Evolutionary conservation across 2,113 vertebrate genomes (phyloP).

Genomic region (Pseudopodoces humilis): DNA sequence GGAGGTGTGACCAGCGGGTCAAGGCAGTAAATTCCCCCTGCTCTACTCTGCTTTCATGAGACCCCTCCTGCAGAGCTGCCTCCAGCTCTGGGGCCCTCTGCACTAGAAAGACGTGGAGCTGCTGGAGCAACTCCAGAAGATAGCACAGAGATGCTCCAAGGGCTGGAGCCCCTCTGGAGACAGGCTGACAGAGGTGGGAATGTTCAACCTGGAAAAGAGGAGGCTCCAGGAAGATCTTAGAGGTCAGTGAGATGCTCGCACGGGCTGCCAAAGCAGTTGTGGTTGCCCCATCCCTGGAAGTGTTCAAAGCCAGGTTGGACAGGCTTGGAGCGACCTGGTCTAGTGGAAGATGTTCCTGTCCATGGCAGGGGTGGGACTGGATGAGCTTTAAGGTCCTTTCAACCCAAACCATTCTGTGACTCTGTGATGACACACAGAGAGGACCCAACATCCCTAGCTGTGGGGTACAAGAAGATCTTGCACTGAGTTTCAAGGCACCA

Average conservation of each 20-base stretch:
- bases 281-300: background rate
- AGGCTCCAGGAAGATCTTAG: background rate
- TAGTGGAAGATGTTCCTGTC: background rate
- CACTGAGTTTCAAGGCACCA: background rate
- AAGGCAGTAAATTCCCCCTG: background rate
- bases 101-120: background rate
- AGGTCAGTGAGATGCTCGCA: background rate
- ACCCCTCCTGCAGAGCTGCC: background rate
- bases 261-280: background rate
- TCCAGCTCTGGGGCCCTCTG: background rate
- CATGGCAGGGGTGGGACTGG: background rate
- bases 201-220: background rate
- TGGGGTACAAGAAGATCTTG: background rate
- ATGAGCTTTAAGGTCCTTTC: background rate
- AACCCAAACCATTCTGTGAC: background rate
- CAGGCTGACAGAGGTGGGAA: background rate
- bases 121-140: background rate
- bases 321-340: background rate
- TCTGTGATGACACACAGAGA: background rate
- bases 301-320: background rate
- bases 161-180: background rate
- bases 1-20: too few species aligned
- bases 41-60: background rate
- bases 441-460: background rate
- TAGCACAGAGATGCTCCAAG: background rate